Evolutionary conservation across 2,888 invertebrate species (phyloP).

Genomic region (Sminthurides aquaticus): DNA sequence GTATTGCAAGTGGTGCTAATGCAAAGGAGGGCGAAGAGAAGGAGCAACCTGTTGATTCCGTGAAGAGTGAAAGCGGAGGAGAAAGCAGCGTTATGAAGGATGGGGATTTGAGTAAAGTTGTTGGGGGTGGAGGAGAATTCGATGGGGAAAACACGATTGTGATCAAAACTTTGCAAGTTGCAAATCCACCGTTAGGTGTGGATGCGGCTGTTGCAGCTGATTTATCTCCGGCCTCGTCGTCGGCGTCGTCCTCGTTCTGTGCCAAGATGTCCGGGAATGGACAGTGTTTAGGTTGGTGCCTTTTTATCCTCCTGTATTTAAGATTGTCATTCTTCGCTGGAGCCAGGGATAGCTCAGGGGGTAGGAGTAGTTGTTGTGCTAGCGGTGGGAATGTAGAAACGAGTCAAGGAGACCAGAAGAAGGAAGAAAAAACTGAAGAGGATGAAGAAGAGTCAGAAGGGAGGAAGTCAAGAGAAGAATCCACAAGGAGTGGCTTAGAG

Average conservation of each 20-base stretch:
- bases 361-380: constrained; percentile 8
- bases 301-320: constrained; percentile 38
- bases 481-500: no score
- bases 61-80: constrained; percentile 25
- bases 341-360: neutral
- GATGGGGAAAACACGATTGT: constrained; percentile 41
- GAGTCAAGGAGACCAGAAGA: no score
- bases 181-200: constrained; percentile 32
- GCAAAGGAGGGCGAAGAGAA: constrained; percentile 9
- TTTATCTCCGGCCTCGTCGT: constrained; percentile 23
- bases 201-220: constrained; percentile 35
- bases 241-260: constrained; percentile 36
- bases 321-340: constrained; percentile 16
- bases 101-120: neutral
- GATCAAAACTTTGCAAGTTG: constrained; percentile 30
- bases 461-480: neutral
- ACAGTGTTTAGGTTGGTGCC: constrained; percentile 44
- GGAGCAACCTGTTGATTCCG: constrained; percentile 37
- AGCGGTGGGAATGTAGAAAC: neutral
- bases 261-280: constrained; percentile 40
- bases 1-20: constrained; percentile 11
- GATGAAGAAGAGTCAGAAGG: neutral
- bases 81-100: constrained; percentile 4
- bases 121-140: constrained; percentile 36
- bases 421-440: neutral